phyloP scores from a whole-genome alignment of 64 coral and sea anemone species.

The Anthopleura sola region DNA sequence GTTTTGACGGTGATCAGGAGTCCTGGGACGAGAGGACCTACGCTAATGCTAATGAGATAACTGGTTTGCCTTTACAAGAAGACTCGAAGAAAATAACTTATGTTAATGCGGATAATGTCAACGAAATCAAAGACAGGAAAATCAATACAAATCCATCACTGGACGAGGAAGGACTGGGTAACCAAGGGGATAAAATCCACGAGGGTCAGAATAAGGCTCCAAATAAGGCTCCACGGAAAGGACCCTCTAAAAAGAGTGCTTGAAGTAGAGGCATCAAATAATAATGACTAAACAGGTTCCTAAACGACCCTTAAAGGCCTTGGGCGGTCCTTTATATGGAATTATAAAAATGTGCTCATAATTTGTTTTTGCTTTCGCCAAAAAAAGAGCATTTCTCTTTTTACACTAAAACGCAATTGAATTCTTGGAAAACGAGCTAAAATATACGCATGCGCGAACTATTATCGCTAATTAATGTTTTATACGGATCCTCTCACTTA shows the following conservation, averaged over 20 bases:
- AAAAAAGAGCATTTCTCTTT: too few relatives aligned
- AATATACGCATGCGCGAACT: too few relatives aligned
- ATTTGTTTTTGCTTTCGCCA: too few relatives aligned
- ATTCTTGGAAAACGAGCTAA: too few relatives aligned
- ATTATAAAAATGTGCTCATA: too few relatives aligned
- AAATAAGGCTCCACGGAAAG: not conserved
- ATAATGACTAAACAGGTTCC: not conserved
- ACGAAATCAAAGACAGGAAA: not conserved
- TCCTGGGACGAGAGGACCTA: not conserved
- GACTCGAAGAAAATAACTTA: not conserved
- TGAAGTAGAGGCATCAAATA: not conserved
- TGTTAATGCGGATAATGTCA: not conserved
- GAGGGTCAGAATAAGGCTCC: not conserved
- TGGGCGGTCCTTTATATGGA: too few relatives aligned
- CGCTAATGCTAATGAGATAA: not conserved
- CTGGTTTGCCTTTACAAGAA: not conserved
- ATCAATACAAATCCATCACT: not conserved
- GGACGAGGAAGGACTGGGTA: not conserved
- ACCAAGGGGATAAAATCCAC: not conserved
- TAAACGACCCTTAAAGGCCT: not conserved
- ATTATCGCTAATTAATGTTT: too few relatives aligned
- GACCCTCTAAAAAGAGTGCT: not conserved
- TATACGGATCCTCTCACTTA: too few relatives aligned
- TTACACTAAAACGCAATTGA: too few relatives aligned
- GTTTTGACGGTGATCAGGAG: not conserved